These are phyloP conservation scores for Monochamus saltuarius DNA, from an alignment of 1,140 invertebrate species.

Conservation along the genomic window DNA sequence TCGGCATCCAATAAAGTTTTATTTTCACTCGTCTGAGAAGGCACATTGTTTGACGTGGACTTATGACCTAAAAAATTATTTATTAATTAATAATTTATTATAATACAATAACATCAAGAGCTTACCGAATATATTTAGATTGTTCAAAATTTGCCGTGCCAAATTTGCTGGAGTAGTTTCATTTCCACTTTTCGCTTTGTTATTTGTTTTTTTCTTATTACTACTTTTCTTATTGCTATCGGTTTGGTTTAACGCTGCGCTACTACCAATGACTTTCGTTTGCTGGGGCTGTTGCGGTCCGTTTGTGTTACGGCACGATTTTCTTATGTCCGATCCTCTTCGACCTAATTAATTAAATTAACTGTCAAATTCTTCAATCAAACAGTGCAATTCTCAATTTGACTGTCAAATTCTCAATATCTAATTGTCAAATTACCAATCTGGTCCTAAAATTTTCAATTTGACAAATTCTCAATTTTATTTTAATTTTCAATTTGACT, in stretches of 20 bases:
- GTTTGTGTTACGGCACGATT: constrained; percentile 25
- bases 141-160: constrained; percentile 73
- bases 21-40: constrained; percentile 37
- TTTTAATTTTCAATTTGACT: too few species aligned
- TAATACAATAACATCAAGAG: constrained; percentile 27
- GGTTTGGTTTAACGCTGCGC: constrained; percentile 36
- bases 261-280: constrained; percentile 41
- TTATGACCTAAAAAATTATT: constrained; percentile 37
- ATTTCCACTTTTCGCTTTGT: constrained; percentile 42
- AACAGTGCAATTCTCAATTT: too few species aligned
- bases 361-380: too few species aligned
- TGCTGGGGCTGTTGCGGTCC: constrained; percentile 22
- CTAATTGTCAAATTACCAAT: too few species aligned
- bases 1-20: constrained; percentile 62
- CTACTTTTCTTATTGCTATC: constrained; percentile 32
- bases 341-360: constrained; percentile 31
- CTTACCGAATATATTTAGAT: constrained; percentile 77
- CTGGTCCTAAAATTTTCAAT: too few species aligned
- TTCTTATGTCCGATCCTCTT: constrained; percentile 36
- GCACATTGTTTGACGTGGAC: constrained; percentile 34
- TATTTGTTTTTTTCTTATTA: constrained; percentile 42
- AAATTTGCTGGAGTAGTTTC: constrained; percentile 61
- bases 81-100: not conserved
- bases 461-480: too few species aligned
- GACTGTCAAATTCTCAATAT: too few species aligned